Conservation (phyloP, 1,140 invertebrate genomes). For the Zaprionus kolodkinae region DNA sequence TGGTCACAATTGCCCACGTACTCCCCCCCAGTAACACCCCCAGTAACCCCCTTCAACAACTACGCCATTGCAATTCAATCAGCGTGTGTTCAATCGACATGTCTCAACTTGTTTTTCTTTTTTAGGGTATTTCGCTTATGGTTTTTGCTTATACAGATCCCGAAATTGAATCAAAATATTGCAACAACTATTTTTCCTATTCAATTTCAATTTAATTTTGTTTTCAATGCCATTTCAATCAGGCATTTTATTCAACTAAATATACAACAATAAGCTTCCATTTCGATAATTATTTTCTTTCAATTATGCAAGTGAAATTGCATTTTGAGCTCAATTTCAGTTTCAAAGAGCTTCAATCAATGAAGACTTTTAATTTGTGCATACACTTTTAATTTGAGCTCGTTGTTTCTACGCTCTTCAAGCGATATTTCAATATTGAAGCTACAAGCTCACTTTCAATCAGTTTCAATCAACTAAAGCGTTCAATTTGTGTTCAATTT, state of each 20-base stretch:
- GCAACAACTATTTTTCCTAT: background rate
- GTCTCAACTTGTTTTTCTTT: too few relatives aligned
- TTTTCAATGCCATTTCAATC: background rate
- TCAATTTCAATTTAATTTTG: background rate
- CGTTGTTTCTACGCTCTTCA: too few relatives aligned
- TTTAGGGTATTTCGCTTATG: background rate
- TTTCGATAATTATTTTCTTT: background rate
- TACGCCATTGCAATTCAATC: background rate
- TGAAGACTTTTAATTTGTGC: too few relatives aligned
- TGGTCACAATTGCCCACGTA: background rate
- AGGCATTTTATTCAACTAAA: background rate
- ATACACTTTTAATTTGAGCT: too few relatives aligned
- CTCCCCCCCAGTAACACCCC: background rate
- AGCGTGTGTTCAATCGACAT: background rate
- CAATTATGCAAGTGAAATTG: too few relatives aligned
- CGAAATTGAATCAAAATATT: background rate
- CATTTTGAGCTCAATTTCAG: too few relatives aligned
- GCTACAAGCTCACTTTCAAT: background rate
- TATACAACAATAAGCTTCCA: background rate
- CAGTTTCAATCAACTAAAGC: background rate
- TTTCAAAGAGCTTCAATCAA: background rate
- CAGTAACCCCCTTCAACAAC: background rate
- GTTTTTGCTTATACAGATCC: background rate
- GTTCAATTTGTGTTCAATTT: background rate
- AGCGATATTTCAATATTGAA: too few relatives aligned